Evolutionary conservation across 2,888 invertebrate genomes (phyloP), one percentile per base, ranked within the genome.

Genomic region (Melolontha melolontha): DNA sequence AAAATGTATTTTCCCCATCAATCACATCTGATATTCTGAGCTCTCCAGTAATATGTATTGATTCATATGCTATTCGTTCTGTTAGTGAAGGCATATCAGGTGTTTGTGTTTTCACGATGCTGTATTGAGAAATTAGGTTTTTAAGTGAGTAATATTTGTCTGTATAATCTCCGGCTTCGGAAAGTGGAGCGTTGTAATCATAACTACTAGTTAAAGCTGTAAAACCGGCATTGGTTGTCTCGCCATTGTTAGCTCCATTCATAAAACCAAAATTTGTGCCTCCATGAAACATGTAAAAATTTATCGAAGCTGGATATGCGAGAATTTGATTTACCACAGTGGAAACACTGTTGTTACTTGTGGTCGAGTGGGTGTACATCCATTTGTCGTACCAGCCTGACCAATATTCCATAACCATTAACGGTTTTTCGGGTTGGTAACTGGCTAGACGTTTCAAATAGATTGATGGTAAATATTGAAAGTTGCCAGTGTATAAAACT

Each of bases 251-350:
- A 42, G 73, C 68, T 14, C 82, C 82, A 68, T 79, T 82, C 49
- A 80, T 90, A 75, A 91, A 95, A 64, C 90, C 94, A 78, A 91
- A 94, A 78, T 94, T 96, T 0, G 93, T 93, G 55, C 97, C 96
- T n/a, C 97, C 97, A 77, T 90, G 91, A 82, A 95, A 96, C 92
- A 97, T 94, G 80, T 96, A 97, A 75, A 96, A 89, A 78, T 95
- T 97, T 40, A 96, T 89, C 55, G 91, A 89, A 7, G 88, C 87
- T 4, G 81, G 81, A 72, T 80, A 73, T 7, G 57, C 64, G 8
- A 74, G 16, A 16, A 74, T 74, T 2, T 68, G 51, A 42, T 72
- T 71, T 39, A 71, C 52, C 34, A 72, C 66, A 14, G 66, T 50
- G n/a, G 41, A 16, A 50, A 74, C 73, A 12, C 66, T 69, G 1